Percentiles rank a stretch among this genome's conserved stretches.
phyloP scores from a whole-genome alignment of 1,140 invertebrate genomes.

The Ctenoplectra terminalis region DNA sequence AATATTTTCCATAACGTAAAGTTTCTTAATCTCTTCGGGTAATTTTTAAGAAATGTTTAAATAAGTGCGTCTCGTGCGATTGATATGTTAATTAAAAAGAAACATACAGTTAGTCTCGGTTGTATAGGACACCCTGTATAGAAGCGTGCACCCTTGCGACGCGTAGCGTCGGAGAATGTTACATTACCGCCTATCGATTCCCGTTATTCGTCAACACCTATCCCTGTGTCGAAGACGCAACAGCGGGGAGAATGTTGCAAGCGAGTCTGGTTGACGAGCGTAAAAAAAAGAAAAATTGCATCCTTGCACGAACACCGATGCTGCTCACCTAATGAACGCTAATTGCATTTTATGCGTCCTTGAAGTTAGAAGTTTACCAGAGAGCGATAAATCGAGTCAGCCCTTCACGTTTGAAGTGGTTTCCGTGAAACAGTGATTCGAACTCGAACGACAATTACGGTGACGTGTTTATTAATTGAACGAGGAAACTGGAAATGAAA shows the following conservation, averaged over 20 bases:
- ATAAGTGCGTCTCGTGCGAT: too few species aligned
- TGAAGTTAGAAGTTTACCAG: background rate
- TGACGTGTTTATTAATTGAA: too few species aligned
- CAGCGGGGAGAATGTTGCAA: background rate
- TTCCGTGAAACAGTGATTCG: too few species aligned
- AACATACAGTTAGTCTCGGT: too few species aligned
- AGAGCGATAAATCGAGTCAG: background rate
- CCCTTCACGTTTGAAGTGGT: background rate
- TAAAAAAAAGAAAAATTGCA: background rate
- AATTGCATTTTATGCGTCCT: background rate
- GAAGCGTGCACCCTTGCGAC: too few species aligned
- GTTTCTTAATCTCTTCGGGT: too few species aligned
- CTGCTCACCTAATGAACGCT: background rate
- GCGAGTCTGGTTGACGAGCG: background rate
- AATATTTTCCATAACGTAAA: too few species aligned
- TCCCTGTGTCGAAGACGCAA: background rate
- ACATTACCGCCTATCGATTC: constrained; percentile 13
- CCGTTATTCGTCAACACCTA: background rate
- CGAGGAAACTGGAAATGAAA: too few species aligned
- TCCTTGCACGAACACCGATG: background rate
- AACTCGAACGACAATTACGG: too few species aligned
- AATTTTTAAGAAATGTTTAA: too few species aligned
- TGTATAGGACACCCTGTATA: too few species aligned
- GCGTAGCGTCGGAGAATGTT: background rate
- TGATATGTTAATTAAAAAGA: too few species aligned